These are phyloP conservation scores for Catharus ustulatus DNA, from an alignment of 2,797 vertebrate genomes.

Conservation along the genomic window DNA sequence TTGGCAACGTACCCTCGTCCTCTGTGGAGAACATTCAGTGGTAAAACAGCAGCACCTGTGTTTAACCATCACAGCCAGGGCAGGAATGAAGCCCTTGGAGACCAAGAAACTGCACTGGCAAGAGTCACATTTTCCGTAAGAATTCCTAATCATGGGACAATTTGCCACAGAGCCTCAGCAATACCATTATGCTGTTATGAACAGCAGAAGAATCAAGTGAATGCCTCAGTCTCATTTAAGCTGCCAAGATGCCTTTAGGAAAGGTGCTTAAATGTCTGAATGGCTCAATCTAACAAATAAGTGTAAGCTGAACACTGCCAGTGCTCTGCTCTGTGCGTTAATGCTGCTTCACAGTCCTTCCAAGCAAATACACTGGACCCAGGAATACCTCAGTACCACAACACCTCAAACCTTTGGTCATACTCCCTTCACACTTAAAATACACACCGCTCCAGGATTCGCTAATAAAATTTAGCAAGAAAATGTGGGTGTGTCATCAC, in stretches of 20 bases:
- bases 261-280: slow-evolving; percentile 63
- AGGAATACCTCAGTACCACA: background rate
- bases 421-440: slow-evolving; percentile 7
- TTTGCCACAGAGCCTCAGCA: background rate
- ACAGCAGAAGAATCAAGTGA: slow-evolving; percentile 44
- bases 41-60: background rate
- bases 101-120: background rate
- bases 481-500: background rate
- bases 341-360: slow-evolving; percentile 53
- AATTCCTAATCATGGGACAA: background rate
- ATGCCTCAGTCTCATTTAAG: slow-evolving; percentile 28
- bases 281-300: slow-evolving; percentile 39
- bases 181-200: slow-evolving; percentile 42
- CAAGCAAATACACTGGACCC: slow-evolving; percentile 5
- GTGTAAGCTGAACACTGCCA: slow-evolving; percentile 24
- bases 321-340: slow-evolving; percentile 6
- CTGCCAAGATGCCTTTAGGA: slow-evolving; percentile 33
- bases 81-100: background rate
- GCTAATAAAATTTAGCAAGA: slow-evolving; percentile 74
- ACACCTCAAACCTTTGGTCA: slow-evolving; percentile 34
- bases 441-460: slow-evolving; percentile 11
- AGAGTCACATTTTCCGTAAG: background rate
- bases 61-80: background rate
- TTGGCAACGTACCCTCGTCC: background rate
- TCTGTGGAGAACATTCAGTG: background rate